A percentile compares a stretch with the other conserved stretches of the same genome.
phyloP scores from a whole-genome alignment of 2,113 vertebrate species.

The Halichoeres trimaculatus region DNA sequence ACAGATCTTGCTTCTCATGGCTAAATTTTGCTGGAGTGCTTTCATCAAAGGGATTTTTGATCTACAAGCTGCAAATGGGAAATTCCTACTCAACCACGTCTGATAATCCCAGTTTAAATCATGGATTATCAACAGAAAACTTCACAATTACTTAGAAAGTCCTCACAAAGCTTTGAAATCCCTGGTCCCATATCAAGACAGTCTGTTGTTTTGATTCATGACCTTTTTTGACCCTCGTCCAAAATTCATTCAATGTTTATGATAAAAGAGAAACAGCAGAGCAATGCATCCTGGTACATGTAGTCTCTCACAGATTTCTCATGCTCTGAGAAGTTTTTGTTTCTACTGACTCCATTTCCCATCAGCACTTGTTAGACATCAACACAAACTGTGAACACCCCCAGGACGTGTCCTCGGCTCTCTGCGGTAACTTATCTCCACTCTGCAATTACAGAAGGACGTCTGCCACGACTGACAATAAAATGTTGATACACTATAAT shows the following conservation, averaged over 20 bases:
- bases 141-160: too few species aligned
- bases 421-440: not conserved
- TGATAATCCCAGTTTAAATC: too few species aligned
- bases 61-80: too few species aligned
- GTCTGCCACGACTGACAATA: conserved; percentile 1
- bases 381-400: not conserved
- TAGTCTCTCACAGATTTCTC: not conserved
- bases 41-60: too few species aligned
- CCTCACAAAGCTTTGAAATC: too few species aligned
- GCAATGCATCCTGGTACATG: not conserved
- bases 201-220: not conserved
- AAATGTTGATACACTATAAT: conserved; percentile 3
- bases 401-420: not conserved
- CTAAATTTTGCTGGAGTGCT: too few species aligned
- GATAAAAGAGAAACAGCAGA: not conserved
- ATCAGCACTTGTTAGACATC: not conserved
- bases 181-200: too few species aligned
- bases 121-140: too few species aligned
- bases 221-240: too few species aligned
- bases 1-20: too few species aligned
- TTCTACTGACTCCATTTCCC: not conserved
- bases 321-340: not conserved
- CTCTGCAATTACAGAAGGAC: conserved; percentile 8
- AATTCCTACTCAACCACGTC: too few species aligned
- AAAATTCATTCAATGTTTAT: not conserved